A percentile compares a stretch with the other conserved stretches of the same genome.
Evolutionary conservation across 1,140 invertebrate genomes (phyloP).

Genomic region (Ceratitis capitata): DNA sequence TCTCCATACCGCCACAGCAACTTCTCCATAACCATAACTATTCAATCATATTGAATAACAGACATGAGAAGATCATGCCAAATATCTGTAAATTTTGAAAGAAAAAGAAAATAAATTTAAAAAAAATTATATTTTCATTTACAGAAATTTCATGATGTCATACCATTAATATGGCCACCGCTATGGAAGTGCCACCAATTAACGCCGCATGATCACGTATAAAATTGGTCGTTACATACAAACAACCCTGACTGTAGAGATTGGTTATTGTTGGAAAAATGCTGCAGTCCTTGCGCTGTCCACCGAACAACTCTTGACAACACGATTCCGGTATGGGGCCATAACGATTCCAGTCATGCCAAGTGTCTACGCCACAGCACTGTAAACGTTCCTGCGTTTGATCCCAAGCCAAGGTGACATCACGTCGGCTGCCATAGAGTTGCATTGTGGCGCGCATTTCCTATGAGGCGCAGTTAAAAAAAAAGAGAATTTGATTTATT

Average conservation of each 20-base stretch:
- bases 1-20: not conserved
- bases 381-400: conserved; percentile 80
- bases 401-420: conserved; percentile 84
- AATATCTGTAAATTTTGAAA: conserved; percentile 68
- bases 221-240: conserved; percentile 74
- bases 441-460: conserved; percentile 82
- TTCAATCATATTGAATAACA: conserved; percentile 79
- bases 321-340: conserved; percentile 81
- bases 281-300: conserved; percentile 74
- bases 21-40: conserved; percentile 49
- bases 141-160: conserved; percentile 42
- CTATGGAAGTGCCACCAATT: conserved; percentile 82
- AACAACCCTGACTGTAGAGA: conserved; percentile 78
- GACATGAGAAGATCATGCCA: conserved; percentile 78
- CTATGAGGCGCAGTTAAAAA: not conserved
- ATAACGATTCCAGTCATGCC: conserved; percentile 82
- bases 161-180: conserved; percentile 81
- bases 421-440: conserved; percentile 73
- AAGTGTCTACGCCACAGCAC: conserved; percentile 83
- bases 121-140: not conserved
- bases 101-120: conserved; percentile 41
- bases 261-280: conserved; percentile 71
- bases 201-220: conserved; percentile 81
- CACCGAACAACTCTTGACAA: conserved; percentile 76
- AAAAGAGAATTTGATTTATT: no score